Evolutionary conservation across 2,113 vertebrate species (phyloP).

Genomic region (Myotis yumanensis): DNA sequence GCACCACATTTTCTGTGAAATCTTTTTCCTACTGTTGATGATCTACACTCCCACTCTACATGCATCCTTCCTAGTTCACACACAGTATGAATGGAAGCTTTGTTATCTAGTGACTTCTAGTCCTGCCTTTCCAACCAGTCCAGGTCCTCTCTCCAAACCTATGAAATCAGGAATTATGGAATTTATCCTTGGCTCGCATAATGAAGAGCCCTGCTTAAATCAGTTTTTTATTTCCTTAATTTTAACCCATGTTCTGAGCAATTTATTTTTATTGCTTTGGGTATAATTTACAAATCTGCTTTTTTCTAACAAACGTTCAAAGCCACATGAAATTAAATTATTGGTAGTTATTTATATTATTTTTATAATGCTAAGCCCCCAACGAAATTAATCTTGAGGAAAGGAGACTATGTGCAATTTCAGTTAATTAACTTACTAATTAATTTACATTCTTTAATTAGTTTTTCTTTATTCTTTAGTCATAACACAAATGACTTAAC

Average conservation of each 20-base stretch:
- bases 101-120: background rate
- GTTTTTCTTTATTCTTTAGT: background rate
- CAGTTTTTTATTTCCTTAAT: background rate
- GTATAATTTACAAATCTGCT: background rate
- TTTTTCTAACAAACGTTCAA: slow-evolving; percentile 19
- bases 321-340: background rate
- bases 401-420: background rate
- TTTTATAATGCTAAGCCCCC: background rate
- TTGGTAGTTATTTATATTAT: background rate
- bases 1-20: background rate
- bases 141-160: background rate
- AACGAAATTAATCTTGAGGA: slow-evolving; percentile 12
- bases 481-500: background rate
- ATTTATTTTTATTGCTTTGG: slow-evolving; percentile 5
- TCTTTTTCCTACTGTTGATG: background rate
- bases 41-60: background rate
- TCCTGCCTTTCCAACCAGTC: background rate
- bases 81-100: background rate
- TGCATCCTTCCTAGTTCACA: background rate
- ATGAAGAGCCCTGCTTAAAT: background rate
- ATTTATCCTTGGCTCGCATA: background rate
- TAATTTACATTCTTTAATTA: slow-evolving; percentile 2
- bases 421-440: slow-evolving; percentile 30
- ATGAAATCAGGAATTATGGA: background rate
- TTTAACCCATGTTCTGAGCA: background rate